These are phyloP conservation scores for Biston stratarius DNA, from an alignment of 2,888 invertebrate genomes.

Conservation along the genomic window DNA sequence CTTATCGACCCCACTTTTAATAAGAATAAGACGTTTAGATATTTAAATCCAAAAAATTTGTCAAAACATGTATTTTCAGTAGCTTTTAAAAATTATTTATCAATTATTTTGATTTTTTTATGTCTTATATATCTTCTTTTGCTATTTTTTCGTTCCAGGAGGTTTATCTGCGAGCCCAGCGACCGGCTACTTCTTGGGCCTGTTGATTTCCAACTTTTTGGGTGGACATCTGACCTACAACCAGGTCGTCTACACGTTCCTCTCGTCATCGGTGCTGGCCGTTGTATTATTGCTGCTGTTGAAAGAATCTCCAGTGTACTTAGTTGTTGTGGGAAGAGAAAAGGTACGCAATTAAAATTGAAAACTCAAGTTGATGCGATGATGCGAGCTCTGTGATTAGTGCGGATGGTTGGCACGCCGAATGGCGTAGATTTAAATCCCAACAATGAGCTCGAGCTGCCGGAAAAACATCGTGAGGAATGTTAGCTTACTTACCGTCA, in stretches of 20 bases:
- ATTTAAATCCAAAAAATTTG: not conserved
- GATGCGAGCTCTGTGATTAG: no score
- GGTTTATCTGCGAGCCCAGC: conserved; percentile 68
- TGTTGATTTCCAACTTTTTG: conserved; percentile 65
- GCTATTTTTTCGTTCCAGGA: not conserved
- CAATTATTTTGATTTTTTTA: no score
- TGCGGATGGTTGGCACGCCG: no score
- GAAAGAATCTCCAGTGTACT: conserved; percentile 66
- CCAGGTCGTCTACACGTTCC: conserved; percentile 58
- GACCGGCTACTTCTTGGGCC: conserved; percentile 60
- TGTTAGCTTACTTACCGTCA: no score
- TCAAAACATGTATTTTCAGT: not conserved
- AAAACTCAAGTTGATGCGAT: not conserved
- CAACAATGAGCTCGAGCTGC: no score
- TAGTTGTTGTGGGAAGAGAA: conserved; percentile 60
- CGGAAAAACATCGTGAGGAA: no score
- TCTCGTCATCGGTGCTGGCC: conserved; percentile 56
- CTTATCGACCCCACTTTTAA: no score
- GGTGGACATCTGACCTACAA: conserved; percentile 69
- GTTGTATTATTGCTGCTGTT: conserved; percentile 55
- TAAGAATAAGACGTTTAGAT: no score
- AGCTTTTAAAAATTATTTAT: no score
- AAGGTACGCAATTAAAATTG: conserved; percentile 47
- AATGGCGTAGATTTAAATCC: no score
- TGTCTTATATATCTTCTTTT: no score